Conservation (phyloP, 2,113 vertebrate genomes). For the Paramormyrops kingsleyae region DNA sequence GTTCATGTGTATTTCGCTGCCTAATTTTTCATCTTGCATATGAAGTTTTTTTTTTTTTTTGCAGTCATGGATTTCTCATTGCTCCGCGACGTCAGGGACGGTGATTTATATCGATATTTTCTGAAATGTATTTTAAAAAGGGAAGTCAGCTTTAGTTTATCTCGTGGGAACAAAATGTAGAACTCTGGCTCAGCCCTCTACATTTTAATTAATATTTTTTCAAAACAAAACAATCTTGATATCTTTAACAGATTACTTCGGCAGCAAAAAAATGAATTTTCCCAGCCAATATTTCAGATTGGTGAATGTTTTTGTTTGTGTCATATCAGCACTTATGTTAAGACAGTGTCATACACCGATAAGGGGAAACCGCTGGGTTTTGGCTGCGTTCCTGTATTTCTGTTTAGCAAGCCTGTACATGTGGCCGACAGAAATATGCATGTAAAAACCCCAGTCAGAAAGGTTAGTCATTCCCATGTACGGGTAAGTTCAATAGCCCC, state of each 20-base stretch:
- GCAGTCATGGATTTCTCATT: not conserved
- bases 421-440: not conserved
- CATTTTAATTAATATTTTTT: conserved; percentile 2
- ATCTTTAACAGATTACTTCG: not conserved
- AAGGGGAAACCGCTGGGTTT: not conserved
- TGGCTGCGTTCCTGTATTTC: not conserved
- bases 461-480: not conserved
- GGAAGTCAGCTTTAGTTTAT: not conserved
- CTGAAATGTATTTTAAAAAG: not conserved
- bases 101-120: not conserved
- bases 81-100: not conserved
- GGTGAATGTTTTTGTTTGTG: not conserved
- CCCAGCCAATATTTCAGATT: not conserved
- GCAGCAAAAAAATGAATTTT: not conserved
- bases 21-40: not conserved
- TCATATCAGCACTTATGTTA: not conserved
- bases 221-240: not conserved
- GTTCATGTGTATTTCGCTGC: not conserved
- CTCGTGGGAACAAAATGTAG: not conserved
- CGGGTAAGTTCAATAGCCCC: not conserved
- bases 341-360: not conserved
- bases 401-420: not conserved
- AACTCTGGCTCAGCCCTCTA: not conserved
- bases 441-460: not conserved
- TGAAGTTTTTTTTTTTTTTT: not conserved